Base-by-base conservation (phyloP, 2,113 vertebrate genomes). In the Cyrtonyx montezumae region DNA sequence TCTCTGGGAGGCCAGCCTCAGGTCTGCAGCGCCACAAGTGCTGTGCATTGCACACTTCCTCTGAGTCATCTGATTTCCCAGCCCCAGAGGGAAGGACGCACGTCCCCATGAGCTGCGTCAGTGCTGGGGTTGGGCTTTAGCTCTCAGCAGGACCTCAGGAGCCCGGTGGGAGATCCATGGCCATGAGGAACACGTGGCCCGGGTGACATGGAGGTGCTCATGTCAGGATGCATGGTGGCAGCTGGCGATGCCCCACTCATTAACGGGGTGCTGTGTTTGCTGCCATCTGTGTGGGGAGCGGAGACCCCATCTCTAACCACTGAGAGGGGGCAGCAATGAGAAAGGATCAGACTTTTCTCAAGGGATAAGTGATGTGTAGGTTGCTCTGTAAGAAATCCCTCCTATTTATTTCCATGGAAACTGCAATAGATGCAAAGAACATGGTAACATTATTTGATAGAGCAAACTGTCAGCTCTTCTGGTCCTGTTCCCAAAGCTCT, bases 81-180 rank as follows among this genome's bases (percentile, higher is more conserved):
- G 0, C 26, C 42, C 30, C n/a, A 21, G 58, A 76, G 62, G 23
- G 66, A 62, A 61, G 46, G 58, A 53, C 46, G n/a, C 32, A 82
- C 56, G 20, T 32, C 34, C 26, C 76, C 4, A 0, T 6, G 1
- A 43, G 62, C 71, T 3, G 17, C 1, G 1, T 40, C 79, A 58
- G n/a, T 51, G 34, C 76, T 76, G 68, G 36, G 26, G 11, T 63
- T 17, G 22, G 58, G 8, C 49, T 80, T 40, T 20, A 48, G 61
- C 0, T 1, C 45, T 46, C n/a, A 34, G 12, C 43, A 36, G 40
- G 43, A 46, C 37, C 58, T 71, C 0, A 0, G 21, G 25, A 73
- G 9, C 19, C 48, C 37, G 5, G 21, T 32, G 36, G 43, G 76
- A 80, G 59, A 71, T 68, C 48, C 1, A 1, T 67, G 30, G n/a